Evolutionary conservation across 2,797 vertebrate species (phyloP).

Genomic region (Myotis pilosus): DNA sequence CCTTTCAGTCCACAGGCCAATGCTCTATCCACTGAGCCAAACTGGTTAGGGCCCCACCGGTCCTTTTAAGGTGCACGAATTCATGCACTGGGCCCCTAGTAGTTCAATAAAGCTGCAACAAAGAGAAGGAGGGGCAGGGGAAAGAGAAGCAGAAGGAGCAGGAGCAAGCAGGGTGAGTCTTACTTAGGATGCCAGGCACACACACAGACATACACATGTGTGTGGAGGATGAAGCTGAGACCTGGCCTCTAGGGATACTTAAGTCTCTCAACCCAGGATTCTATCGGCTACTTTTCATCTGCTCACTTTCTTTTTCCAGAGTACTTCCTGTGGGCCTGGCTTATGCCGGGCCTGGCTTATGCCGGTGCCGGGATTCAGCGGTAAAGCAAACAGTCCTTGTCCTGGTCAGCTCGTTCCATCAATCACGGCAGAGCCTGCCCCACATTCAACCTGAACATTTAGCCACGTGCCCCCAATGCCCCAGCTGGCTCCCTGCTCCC

Average conservation of each 20-base stretch:
- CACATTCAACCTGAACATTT: neutral
- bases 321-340: neutral
- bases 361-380: neutral
- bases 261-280: neutral
- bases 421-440: neutral
- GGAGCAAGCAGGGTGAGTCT: neutral
- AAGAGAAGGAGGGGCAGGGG: too few relatives aligned
- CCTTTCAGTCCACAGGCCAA: too few relatives aligned
- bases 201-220: fast-evolving
- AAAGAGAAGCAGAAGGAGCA: neutral
- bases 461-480: neutral
- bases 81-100: too few relatives aligned
- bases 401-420: neutral
- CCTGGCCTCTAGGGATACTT: neutral
- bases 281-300: neutral
- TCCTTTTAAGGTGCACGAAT: too few relatives aligned
- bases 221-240: neutral
- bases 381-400: neutral
- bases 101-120: neutral
- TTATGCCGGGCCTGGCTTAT: neutral
- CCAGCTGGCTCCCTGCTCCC: neutral
- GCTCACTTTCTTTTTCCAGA: neutral
- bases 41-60: too few relatives aligned
- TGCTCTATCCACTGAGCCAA: too few relatives aligned
- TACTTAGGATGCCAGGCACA: neutral